These are phyloP conservation scores for Micromesistius poutassou DNA, from an alignment of 2,797 vertebrate genomes.

Conservation along the genomic window DNA sequence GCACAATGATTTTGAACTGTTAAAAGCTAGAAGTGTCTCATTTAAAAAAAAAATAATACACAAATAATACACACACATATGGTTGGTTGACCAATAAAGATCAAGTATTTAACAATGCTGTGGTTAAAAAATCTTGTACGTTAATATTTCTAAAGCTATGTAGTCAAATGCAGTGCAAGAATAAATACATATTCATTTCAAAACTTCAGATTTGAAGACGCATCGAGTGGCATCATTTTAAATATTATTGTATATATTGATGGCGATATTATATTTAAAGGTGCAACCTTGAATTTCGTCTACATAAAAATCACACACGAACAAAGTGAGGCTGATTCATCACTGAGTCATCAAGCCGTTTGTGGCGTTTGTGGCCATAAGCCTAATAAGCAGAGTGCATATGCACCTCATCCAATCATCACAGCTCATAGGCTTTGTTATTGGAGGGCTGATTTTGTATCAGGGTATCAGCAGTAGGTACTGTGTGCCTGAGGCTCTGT, in stretches of 20 bases:
- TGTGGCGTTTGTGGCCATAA: neutral
- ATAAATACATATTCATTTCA: too few species aligned
- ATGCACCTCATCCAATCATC: slow-evolving; percentile 61
- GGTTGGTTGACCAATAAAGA: too few species aligned
- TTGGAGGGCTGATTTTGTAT: slow-evolving; percentile 66
- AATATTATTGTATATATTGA: neutral
- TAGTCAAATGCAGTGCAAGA: too few species aligned
- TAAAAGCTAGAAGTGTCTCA: too few species aligned
- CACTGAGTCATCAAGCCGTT: slow-evolving; percentile 22
- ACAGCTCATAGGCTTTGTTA: slow-evolving; percentile 58
- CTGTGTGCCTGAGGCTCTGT: slow-evolving; percentile 54
- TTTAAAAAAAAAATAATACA: too few species aligned
- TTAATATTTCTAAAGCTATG: too few species aligned
- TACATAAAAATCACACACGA: slow-evolving; percentile 16
- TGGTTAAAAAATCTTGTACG: too few species aligned
- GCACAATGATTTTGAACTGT: too few species aligned
- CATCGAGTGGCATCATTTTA: too few species aligned
- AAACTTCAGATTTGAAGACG: too few species aligned
- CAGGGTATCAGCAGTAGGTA: slow-evolving; percentile 67
- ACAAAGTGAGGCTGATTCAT: slow-evolving; percentile 35
- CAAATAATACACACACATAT: too few species aligned
- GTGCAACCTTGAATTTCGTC: neutral
- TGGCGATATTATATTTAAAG: neutral
- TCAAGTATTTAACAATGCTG: too few species aligned
- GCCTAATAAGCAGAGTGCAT: slow-evolving; percentile 35